Evolutionary conservation across 1,140 invertebrate species (phyloP).

Genomic region (Heliconius nattereri): DNA sequence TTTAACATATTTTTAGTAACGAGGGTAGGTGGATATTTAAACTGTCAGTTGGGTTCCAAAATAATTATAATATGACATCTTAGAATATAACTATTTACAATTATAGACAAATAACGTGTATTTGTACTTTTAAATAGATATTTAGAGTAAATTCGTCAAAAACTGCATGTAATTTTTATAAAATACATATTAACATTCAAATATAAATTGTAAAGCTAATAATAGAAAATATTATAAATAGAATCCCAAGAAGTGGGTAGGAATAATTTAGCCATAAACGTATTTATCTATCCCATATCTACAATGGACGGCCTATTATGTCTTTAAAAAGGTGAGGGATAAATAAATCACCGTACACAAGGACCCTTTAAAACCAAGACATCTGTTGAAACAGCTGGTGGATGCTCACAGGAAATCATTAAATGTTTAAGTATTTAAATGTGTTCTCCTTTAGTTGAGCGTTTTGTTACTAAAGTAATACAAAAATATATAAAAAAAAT

Average conservation of each 20-base stretch:
- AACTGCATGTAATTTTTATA: too few relatives aligned
- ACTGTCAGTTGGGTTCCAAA: too few relatives aligned
- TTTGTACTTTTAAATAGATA: too few relatives aligned
- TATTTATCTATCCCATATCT: not conserved
- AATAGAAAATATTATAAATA: not conserved
- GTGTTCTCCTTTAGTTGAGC: not conserved
- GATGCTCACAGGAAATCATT: constrained; percentile 24
- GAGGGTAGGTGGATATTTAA: not conserved
- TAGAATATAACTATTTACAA: too few relatives aligned
- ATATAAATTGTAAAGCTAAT: not conserved
- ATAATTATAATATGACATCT: too few relatives aligned
- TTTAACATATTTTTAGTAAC: not conserved
- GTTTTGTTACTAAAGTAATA: not conserved
- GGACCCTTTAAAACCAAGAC: constrained; percentile 19
- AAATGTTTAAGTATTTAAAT: not conserved
- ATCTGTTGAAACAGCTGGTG: constrained; percentile 35
- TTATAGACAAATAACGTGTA: too few relatives aligned
- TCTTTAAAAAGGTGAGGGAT: constrained; percentile 11
- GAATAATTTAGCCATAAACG: not conserved
- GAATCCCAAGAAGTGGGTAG: not conserved
- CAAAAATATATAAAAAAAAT: not conserved
- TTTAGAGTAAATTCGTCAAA: too few relatives aligned
- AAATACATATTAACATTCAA: too few relatives aligned
- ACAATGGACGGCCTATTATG: not conserved
- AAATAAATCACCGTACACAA: constrained; percentile 36